These are phyloP conservation scores for Galeruca laticollis DNA, from an alignment of 2,888 invertebrate genomes.

Conservation along the genomic window DNA sequence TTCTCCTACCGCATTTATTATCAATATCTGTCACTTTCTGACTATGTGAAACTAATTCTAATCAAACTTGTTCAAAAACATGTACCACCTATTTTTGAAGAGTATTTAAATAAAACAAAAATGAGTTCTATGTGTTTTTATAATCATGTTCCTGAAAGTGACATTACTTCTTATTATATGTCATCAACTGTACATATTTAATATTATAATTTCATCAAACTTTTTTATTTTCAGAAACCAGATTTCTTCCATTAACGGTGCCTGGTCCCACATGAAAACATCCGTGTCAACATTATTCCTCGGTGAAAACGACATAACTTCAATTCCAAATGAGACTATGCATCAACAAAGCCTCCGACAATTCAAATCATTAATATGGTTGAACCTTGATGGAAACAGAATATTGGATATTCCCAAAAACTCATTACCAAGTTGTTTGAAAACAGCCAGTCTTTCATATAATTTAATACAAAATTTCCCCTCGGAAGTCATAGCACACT, in stretches of 20 bases:
- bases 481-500: slow-evolving; percentile 72
- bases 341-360: slow-evolving; percentile 63
- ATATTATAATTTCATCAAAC: no score
- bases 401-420: slow-evolving; percentile 74
- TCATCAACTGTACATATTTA: neutral
- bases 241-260: slow-evolving; percentile 79
- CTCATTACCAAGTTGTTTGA: slow-evolving; percentile 75
- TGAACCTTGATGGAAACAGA: slow-evolving; percentile 80
- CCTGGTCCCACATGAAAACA: slow-evolving; percentile 83
- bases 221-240: slow-evolving; percentile 75
- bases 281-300: slow-evolving; percentile 83
- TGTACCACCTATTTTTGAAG: no score
- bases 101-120: no score
- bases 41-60: no score
- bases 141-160: no score
- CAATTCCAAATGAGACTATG: slow-evolving; percentile 70
- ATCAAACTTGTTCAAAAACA: no score
- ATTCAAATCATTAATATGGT: slow-evolving; percentile 73
- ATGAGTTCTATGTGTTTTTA: no score
- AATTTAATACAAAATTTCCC: slow-evolving; percentile 80
- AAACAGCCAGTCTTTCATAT: slow-evolving; percentile 79
- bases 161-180: neutral
- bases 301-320: slow-evolving; percentile 84
- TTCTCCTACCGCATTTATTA: no score
- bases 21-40: no score